These are phyloP conservation scores for Vanacampus margaritifer DNA, from an alignment of 2,113 vertebrate species.

Conservation along the genomic window DNA sequence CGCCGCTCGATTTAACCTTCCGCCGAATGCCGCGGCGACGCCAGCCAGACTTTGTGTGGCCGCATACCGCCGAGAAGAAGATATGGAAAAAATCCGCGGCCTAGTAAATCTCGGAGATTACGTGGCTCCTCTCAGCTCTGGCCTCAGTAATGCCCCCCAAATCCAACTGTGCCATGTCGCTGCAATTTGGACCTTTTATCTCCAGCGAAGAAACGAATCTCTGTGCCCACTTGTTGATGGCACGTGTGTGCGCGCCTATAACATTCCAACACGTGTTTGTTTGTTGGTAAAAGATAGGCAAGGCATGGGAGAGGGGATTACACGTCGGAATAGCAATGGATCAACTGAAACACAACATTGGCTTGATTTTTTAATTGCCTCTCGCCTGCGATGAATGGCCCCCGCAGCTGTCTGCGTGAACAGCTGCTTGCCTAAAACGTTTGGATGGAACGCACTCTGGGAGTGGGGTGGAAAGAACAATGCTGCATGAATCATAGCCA, in stretches of 20 bases:
- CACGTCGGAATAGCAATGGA: slow-evolving; percentile 70
- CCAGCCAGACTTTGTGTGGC: slow-evolving; percentile 72
- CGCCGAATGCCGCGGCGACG: slow-evolving; percentile 69
- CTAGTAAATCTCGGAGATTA: slow-evolving; percentile 71
- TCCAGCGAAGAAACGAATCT: slow-evolving; percentile 47
- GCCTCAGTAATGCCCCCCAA: slow-evolving; percentile 54
- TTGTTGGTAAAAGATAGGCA: slow-evolving; percentile 26
- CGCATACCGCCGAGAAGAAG: slow-evolving; percentile 66
- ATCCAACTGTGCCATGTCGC: slow-evolving; percentile 61
- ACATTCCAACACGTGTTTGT: slow-evolving; percentile 26
- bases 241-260: slow-evolving; percentile 27
- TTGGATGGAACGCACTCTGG: slow-evolving; percentile 40
- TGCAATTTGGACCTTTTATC: slow-evolving; percentile 59
- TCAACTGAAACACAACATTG: slow-evolving; percentile 75
- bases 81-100: slow-evolving; percentile 74
- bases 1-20: slow-evolving; percentile 67
- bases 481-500: slow-evolving; percentile 50
- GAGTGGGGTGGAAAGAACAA: slow-evolving; percentile 39
- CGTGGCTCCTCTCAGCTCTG: slow-evolving; percentile 62
- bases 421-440: slow-evolving; percentile 71
- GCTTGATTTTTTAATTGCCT: slow-evolving; percentile 70
- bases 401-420: slow-evolving; percentile 72
- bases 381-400: slow-evolving; percentile 57
- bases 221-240: slow-evolving; percentile 17
- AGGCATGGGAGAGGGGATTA: slow-evolving; percentile 66